phyloP scores from a whole-genome alignment of 2,888 invertebrate genomes.

The Melanotus villosus region DNA sequence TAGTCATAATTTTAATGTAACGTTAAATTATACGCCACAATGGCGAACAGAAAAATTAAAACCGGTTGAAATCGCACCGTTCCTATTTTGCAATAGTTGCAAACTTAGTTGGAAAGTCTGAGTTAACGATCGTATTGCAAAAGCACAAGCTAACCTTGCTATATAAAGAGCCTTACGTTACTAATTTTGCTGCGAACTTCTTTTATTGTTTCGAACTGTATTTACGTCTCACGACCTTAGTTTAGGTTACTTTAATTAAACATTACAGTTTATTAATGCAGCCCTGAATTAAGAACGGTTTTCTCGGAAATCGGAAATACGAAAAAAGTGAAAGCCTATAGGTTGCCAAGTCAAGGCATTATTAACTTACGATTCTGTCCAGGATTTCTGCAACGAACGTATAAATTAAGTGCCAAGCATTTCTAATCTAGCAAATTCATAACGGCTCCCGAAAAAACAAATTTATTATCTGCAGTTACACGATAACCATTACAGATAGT shows the following conservation, averaged over 20 bases:
- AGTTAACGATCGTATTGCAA: conserved; percentile 4
- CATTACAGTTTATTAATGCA: not conserved
- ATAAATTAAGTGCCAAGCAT: not conserved
- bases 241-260: not conserved
- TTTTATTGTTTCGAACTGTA: not conserved
- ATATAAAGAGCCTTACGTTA: conserved; percentile 7
- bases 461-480: not conserved
- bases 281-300: not conserved
- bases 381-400: not conserved
- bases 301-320: not conserved
- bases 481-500: conserved; percentile 8
- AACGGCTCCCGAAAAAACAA: not conserved
- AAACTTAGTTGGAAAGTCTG: conserved; percentile 15
- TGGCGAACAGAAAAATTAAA: not conserved
- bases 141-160: not conserved
- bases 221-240: not conserved
- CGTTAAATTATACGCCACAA: not conserved
- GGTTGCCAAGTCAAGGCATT: too few relatives aligned
- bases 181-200: conserved; percentile 1
- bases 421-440: not conserved
- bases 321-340: not conserved
- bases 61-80: conserved; percentile 12
- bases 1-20: not conserved
- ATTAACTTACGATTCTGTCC: not conserved
- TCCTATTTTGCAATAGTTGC: conserved; percentile 13